phyloP scores from a whole-genome alignment of 2,113 vertebrate species.

The Tragelaphus scriptus region DNA sequence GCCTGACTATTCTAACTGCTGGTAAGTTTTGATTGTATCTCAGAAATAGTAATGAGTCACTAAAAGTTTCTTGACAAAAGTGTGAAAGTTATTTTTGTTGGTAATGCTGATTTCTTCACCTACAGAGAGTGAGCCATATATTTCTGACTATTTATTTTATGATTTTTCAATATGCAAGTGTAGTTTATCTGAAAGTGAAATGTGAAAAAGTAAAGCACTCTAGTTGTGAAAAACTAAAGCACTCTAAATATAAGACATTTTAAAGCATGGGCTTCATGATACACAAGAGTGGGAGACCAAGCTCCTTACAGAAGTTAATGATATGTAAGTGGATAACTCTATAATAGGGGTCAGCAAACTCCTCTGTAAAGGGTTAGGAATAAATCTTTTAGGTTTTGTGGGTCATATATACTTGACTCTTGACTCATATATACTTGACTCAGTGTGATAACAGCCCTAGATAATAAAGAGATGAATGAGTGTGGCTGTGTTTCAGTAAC shows the following conservation, averaged over 20 bases:
- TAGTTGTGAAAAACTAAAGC: not conserved
- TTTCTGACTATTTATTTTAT: not conserved
- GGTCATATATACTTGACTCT: not conserved
- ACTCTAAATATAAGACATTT: not conserved
- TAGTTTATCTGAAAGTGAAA: not conserved
- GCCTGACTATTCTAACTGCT: not conserved
- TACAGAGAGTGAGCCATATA: not conserved
- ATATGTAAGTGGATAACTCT: not conserved
- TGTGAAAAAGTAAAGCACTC: not conserved
- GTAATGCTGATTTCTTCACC: not conserved
- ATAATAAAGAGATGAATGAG: not conserved
- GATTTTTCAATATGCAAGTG: conserved; percentile 10
- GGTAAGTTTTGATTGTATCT: not conserved
- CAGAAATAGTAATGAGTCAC: not conserved
- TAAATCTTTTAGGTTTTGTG: not conserved
- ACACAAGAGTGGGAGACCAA: not conserved
- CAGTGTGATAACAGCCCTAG: not conserved
- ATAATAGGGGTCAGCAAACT: not conserved
- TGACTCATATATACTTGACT: not conserved
- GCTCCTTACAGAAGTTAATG: not conserved
- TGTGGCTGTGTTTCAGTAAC: not conserved
- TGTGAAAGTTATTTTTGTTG: not conserved
- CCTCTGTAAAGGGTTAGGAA: not conserved
- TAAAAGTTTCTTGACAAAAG: not conserved
- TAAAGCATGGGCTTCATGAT: not conserved